phyloP scores from a whole-genome alignment of 2,113 vertebrate genomes.

The Orthonyx spaldingii region DNA sequence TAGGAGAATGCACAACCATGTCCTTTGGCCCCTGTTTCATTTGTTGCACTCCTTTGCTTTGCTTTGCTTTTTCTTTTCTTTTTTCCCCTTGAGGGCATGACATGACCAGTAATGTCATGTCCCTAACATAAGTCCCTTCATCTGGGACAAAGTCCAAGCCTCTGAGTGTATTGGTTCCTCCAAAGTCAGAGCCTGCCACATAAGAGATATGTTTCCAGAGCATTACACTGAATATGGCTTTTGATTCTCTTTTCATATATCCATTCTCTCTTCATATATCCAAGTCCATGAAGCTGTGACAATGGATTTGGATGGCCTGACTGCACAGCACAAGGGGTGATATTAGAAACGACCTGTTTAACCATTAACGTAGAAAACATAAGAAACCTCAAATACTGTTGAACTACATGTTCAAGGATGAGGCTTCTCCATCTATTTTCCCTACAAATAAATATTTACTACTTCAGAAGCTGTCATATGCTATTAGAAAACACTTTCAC shows the following conservation, averaged over 20 bases:
- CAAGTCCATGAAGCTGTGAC: not conserved
- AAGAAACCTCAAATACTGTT: not conserved
- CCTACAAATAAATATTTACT: not conserved
- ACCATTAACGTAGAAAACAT: not conserved
- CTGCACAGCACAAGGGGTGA: not conserved
- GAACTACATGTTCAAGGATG: not conserved
- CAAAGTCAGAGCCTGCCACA: not conserved
- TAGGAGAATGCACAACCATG: not conserved
- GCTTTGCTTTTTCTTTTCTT: not conserved
- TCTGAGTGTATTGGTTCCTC: not conserved
- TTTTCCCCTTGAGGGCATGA: not conserved
- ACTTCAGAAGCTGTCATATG: not conserved
- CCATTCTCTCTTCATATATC: not conserved
- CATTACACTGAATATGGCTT: not conserved
- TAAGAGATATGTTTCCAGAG: not conserved
- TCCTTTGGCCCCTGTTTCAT: not conserved
- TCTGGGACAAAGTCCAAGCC: not conserved
- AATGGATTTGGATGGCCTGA: not conserved
- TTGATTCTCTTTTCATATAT: not conserved
- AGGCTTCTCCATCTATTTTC: not conserved
- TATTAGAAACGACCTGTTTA: not conserved
- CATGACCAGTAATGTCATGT: rapidly evolving
- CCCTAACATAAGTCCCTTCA: not conserved
- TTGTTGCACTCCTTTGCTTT: not conserved
- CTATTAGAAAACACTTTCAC: not conserved